Evolutionary conservation across 1,140 invertebrate species (phyloP), one percentile per base, ranked within the genome.

Genomic region (Heliothis virescens): DNA sequence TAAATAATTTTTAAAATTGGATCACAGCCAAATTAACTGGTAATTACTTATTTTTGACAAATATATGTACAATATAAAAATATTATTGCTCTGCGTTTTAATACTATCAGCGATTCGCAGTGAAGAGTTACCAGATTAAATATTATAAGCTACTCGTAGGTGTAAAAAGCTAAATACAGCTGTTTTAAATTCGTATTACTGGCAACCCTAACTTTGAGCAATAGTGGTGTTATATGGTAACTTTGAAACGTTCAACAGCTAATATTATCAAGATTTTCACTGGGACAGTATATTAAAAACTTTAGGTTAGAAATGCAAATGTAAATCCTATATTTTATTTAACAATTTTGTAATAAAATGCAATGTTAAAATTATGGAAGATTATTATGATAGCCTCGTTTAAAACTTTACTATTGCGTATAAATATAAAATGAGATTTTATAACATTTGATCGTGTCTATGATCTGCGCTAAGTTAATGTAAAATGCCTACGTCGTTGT

Each of bases 11-110:
- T 47, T 29, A 48, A 48, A 59, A 59, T 48, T 47, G 9, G 26
- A 59, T 60, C 72, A 74, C 72, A 74, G 72, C 72, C 72, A 74
- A 74, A 74, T 74, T 15, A 74, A 60, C 16, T 74, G 67, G 57
- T 74, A 74, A 47, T 47, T 11, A 53, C 15, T 57, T 72, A 41
- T 41, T 41, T 57, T 41, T 15, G 29, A 34, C 12, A 72, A 72
- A 72, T 41, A 52, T 52, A 48, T 10, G 41, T 52, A 72, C 69
- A 53, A 18, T 26, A 57, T 57, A 29, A 63, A 63, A 63, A 34
- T 53, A 69, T 69, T 72, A 72, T 72, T 72, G 69, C 69, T 72
- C 52, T 57, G 13, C 5, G 41, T 15, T 12, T 71, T 26, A 29
- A 53, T 52, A 63, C 29, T 41, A 21, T 67, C 48, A 2, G n/a